Base-by-base conservation (phyloP, 1,140 invertebrate genomes). In the Episyrphus balteatus region DNA sequence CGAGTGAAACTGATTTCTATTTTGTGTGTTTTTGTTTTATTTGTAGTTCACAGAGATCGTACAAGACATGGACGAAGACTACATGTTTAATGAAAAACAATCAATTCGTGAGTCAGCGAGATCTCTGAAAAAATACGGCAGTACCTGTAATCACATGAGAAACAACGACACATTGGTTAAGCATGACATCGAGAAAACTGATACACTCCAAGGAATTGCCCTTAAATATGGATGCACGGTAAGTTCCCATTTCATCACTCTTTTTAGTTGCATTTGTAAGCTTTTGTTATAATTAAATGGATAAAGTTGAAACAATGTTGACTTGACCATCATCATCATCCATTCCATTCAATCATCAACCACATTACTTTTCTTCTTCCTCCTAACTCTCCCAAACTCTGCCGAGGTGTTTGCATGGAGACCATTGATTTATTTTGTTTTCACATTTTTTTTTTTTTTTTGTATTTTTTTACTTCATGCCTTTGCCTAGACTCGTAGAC, bases 191-290 rank as follows among this genome's bases (percentile, higher is more conserved):
- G 70, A 77, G 21, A 78, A 83, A 61, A 79, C 78, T 14, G 92
- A 95, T 68, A 94, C 91, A n/a, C 72, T 95, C 48, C 88, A 92
- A 75, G 90, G 91, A 56, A 83, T 95, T 53, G 88, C 91, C 18
- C 74, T 94, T 30, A 92, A 88, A 77, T 93, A 93, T 74, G 85
- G 87, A 62, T 85, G 88, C 55, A 89, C 88, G 63, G 90, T 94
- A 77, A 79, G 82, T 62, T 9, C 3, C 2, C 17, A n/a, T n/a
- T 41, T 41, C 11, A 37, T 37, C 3, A 37, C 3, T 26, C 21
- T 5, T 26, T 26, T 5, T 26, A 26, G 21, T 5, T 26, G 21
- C 8, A 8, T 26, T 26, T 26, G 8, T 26, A 8, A 5, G 8
- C 21, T 8, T 26, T 5, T 8, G 8, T 26, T 26, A 26, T 26